Conservation (phyloP, 2,113 vertebrate genomes). For the Hippocampus mohnikei region DNA sequence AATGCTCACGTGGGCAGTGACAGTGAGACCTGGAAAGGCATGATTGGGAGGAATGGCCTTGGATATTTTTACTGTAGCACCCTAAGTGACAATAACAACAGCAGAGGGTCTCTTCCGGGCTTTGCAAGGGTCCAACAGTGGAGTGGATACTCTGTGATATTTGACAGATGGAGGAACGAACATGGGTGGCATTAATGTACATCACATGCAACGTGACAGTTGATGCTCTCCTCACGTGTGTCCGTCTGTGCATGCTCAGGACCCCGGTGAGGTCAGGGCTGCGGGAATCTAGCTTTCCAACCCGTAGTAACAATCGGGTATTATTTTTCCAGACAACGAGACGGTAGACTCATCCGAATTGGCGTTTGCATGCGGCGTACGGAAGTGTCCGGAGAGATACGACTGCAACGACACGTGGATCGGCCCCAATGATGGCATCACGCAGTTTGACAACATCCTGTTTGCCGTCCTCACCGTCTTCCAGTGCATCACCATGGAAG, state of each 20-base stretch:
- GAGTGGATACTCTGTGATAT: constrained; percentile 3
- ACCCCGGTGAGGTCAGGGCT: neutral
- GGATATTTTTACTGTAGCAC: neutral
- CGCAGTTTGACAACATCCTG: constrained; percentile 97
- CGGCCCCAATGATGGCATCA: constrained; percentile 96
- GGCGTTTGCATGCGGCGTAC: constrained; percentile 76
- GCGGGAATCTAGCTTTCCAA: neutral
- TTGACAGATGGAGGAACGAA: constrained; percentile 1
- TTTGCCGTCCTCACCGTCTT: constrained; percentile 98
- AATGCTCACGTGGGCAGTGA: no score
- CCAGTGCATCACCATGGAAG: constrained; percentile 99
- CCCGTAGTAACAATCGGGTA: neutral
- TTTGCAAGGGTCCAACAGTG: neutral
- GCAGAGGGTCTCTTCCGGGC: neutral
- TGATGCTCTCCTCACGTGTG: neutral
- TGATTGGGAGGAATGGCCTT: no score
- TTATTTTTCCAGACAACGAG: constrained; percentile 81
- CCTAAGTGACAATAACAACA: neutral
- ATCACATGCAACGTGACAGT: neutral
- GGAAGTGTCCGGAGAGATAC: constrained; percentile 72
- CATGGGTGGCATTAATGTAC: neutral
- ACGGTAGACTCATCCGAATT: constrained; percentile 83
- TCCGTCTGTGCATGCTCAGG: neutral
- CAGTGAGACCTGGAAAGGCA: no score
- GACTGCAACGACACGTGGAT: constrained; percentile 91